phyloP scores from a whole-genome alignment of 1,140 invertebrate genomes.

The Atta cephalotes region DNA sequence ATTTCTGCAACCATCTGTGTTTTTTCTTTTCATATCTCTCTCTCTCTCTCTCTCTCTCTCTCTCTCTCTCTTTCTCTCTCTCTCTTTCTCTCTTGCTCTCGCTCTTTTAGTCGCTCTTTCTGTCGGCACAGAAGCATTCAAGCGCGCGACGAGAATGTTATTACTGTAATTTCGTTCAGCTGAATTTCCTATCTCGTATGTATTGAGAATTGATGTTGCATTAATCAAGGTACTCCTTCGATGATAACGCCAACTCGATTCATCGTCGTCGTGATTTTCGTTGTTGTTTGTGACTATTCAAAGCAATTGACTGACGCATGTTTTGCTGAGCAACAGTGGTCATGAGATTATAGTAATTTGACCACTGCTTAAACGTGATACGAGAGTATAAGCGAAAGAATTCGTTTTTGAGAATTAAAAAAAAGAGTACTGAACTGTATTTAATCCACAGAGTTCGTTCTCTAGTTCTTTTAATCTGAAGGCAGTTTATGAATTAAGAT shows the following conservation, averaged over 20 bases:
- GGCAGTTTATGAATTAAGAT: neutral
- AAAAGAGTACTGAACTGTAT: neutral
- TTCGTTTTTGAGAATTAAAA: conserved; percentile 6
- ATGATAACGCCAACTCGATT: conserved; percentile 54
- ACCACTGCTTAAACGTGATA: conserved; percentile 42
- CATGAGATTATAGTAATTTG: conserved; percentile 48
- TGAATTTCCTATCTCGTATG: conserved; percentile 54
- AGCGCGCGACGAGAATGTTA: conserved; percentile 39
- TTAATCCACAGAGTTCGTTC: neutral
- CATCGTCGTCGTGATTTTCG: conserved; percentile 8
- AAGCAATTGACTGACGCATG: conserved; percentile 22
- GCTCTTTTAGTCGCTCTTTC: neutral
- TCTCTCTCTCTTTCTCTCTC: neutral
- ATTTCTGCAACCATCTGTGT: conserved; percentile 7
- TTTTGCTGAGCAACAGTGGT: neutral
- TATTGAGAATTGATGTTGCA: conserved; percentile 55
- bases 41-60: neutral
- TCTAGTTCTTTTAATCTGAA: neutral
- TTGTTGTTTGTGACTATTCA: conserved; percentile 4
- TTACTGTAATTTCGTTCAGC: conserved; percentile 52
- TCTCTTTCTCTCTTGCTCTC: neutral
- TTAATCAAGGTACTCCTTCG: conserved; percentile 49
- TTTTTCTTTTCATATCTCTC: neutral
- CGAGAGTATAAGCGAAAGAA: neutral
- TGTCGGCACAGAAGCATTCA: neutral